Percentiles rank a stretch among this genome's conserved stretches.
phyloP scores from a whole-genome alignment of 2,888 invertebrate species.

The Drosophila mulleri region DNA sequence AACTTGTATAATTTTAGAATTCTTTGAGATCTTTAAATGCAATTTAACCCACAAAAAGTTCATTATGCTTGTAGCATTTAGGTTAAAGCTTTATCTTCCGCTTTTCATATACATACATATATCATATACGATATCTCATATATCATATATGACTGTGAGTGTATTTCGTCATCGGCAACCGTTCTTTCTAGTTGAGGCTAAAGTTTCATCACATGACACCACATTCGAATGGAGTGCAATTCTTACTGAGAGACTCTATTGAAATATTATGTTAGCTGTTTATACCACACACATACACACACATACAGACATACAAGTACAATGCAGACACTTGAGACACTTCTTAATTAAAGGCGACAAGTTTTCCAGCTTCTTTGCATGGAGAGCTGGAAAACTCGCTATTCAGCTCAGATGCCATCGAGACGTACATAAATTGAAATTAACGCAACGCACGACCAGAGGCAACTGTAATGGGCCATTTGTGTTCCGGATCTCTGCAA shows the following conservation, averaged over 20 bases:
- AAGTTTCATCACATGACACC: slow-evolving; percentile 10
- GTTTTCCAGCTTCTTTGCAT: slow-evolving; percentile 23
- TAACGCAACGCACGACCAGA: slow-evolving; percentile 29
- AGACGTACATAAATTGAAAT: slow-evolving; percentile 42
- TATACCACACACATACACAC: not conserved
- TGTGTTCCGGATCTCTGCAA: slow-evolving; percentile 23
- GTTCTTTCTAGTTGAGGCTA: not conserved
- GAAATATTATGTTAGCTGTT: slow-evolving; percentile 12
- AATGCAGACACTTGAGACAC: slow-evolving; percentile 46
- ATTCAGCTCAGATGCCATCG: not conserved
- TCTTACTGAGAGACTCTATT: slow-evolving; percentile 3
- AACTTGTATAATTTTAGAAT: too few species aligned
- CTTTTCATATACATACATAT: not conserved
- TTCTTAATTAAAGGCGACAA: slow-evolving; percentile 48
- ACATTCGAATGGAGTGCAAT: slow-evolving; percentile 1
- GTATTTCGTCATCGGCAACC: not conserved
- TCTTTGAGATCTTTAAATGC: not conserved
- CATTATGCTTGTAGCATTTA: not conserved
- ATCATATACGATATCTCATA: not conserved
- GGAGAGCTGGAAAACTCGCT: slow-evolving; percentile 4
- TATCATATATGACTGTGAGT: not conserved
- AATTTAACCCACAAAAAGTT: not conserved
- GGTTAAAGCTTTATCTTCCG: not conserved
- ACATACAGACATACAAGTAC: not conserved
- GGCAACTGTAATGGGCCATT: slow-evolving; percentile 48